A percentile compares a stretch with the other conserved stretches of the same genome.
These are phyloP conservation scores for Penaeus vannamei DNA, from an alignment of 1,140 invertebrate species.

Conservation along the genomic window DNA sequence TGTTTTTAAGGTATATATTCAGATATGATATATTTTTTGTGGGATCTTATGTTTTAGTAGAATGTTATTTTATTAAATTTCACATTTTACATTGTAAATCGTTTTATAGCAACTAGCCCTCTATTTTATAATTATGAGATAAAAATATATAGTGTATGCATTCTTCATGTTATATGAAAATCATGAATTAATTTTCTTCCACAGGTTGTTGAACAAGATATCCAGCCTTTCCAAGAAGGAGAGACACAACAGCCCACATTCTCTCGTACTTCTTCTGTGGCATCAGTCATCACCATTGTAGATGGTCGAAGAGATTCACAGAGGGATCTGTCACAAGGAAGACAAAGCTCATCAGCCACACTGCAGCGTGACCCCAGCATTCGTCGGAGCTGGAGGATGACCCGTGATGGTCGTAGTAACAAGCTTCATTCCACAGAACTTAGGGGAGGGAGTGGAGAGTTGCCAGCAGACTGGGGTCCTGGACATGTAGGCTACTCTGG, in stretches of 20 bases:
- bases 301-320: constrained; percentile 28
- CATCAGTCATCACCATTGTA: constrained; percentile 47
- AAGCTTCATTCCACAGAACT: constrained; percentile 1
- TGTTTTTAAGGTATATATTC: not conserved
- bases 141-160: too few relatives aligned
- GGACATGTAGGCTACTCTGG: not conserved
- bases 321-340: constrained; percentile 2
- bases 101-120: too few relatives aligned
- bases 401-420: constrained; percentile 18
- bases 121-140: too few relatives aligned
- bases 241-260: not conserved
- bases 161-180: too few relatives aligned
- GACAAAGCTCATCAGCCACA: not conserved
- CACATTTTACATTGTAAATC: not conserved
- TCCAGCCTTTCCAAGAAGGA: not conserved
- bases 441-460: not conserved
- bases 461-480: not conserved
- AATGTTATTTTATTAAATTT: not conserved
- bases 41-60: not conserved
- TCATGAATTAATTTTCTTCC: not conserved
- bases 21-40: not conserved
- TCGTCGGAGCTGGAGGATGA: constrained; percentile 33
- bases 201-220: constrained; percentile 39
- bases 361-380: constrained; percentile 47
- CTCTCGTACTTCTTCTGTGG: constrained; percentile 39